Evolutionary conservation across 1,140 invertebrate genomes (phyloP).

Genomic region (Anadara kagoshimensis): DNA sequence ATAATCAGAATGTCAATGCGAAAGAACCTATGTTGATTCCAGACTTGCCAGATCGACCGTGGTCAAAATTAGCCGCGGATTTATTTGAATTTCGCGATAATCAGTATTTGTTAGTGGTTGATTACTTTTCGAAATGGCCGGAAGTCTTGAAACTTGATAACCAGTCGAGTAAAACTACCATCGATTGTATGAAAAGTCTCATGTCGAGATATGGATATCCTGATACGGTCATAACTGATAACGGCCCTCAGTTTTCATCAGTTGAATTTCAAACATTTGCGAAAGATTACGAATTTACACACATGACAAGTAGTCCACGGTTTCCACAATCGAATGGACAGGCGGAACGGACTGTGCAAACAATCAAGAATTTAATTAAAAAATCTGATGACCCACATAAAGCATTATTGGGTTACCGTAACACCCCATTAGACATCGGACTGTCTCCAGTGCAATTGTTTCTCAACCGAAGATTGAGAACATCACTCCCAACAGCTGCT

Average conservation of each 20-base stretch:
- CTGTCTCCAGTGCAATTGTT: conserved; percentile 19
- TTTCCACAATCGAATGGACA: conserved; percentile 73
- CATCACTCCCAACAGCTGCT: conserved; percentile 10
- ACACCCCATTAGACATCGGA: conserved; percentile 17
- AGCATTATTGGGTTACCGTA: conserved; percentile 13
- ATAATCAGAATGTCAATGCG: not conserved
- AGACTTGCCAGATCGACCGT: conserved; percentile 36
- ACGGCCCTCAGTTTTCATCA: conserved; percentile 71
- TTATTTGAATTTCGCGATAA: conserved; percentile 20
- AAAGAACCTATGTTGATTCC: conserved; percentile 42
- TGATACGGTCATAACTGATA: conserved; percentile 63
- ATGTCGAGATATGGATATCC: conserved; percentile 18
- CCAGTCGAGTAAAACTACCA: conserved; percentile 7
- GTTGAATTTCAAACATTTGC: conserved; percentile 71
- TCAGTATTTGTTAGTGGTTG: conserved; percentile 21
- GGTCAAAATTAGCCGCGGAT: conserved; percentile 22
- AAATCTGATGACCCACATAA: conserved; percentile 7
- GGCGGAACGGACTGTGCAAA: conserved; percentile 10
- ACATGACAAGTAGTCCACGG: conserved; percentile 66
- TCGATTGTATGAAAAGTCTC: conserved; percentile 9
- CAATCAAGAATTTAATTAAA: conserved; percentile 1
- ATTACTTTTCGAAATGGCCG: conserved; percentile 38
- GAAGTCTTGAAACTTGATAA: conserved; percentile 22
- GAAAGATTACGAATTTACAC: conserved; percentile 67
- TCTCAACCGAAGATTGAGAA: conserved; percentile 11